Base-by-base conservation (phyloP, 2,888 invertebrate genomes). In the Epinotia ramella region DNA sequence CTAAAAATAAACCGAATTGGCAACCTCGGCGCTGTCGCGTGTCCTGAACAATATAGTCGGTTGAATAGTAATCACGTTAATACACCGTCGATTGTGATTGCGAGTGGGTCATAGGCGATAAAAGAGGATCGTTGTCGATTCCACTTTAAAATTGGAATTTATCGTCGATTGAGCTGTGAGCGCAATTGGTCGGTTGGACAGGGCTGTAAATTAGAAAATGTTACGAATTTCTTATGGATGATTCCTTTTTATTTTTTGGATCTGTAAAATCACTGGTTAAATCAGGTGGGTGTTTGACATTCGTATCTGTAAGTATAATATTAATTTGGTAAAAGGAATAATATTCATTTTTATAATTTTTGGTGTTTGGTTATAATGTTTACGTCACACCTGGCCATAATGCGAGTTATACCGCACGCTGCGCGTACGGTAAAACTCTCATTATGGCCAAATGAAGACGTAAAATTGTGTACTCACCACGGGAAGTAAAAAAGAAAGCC, bases 171-270 rank as follows among this genome's bases (percentile, higher is more conserved):
- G 70, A 69, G 57, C 69, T 64, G 63, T 49, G 59, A 69, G 65
- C 59, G 33, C 40, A 59, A 70, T 53, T 62, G 75, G 60, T 71
- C 40, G 60, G 73, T 60, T 40, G 65, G 64, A 70, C 70, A 75
- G 49, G 40, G 65, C 46, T 40, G 74, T 70, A 75, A 75, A 70
- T 75, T 65, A 75, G 59, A n/a, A 65, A 64, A 75, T 69, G 57
- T 74, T 74, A 74, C 59, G 69, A 57, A 49, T 59, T 65, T 69
- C 64, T 74, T 60, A 74, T 65, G 40, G 74, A 33, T 20, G 64
- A 65, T 74, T 59, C 46, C 40, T 16, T 73, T 66, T 57, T 74
- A 69, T 20, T 56, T 49, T 53, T 57, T 28, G 57, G 56, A 74
- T 74, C 60, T 70, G 56, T 44, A 24, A 68, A 44, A 59, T 67